Conservation (phyloP, 2,888 invertebrate genomes). For the Liodrosophila aerea region DNA sequence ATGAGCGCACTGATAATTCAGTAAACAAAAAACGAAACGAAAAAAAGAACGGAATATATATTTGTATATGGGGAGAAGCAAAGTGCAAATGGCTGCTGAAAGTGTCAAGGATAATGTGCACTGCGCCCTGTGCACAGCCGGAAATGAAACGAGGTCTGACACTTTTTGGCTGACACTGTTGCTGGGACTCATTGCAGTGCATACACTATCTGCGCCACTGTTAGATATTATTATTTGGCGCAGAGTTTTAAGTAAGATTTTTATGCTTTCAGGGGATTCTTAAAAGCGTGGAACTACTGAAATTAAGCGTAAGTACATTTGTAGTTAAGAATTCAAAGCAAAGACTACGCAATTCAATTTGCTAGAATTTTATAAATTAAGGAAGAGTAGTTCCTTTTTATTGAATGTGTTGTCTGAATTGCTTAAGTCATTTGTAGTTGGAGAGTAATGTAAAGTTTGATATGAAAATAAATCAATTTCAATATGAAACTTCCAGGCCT, state of each 20-base stretch:
- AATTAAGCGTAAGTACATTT: too few relatives aligned
- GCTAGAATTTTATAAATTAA: too few relatives aligned
- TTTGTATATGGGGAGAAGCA: constrained; percentile 38
- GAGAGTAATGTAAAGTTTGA: too few relatives aligned
- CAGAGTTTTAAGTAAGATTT: neutral
- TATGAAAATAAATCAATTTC: too few relatives aligned
- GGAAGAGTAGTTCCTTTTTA: too few relatives aligned
- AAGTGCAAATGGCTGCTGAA: constrained; percentile 49
- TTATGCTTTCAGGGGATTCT: too few relatives aligned
- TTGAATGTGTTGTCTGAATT: too few relatives aligned
- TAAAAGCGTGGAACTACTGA: too few relatives aligned
- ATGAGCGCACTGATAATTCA: constrained; percentile 64
- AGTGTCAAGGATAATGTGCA: constrained; percentile 67
- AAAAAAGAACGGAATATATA: constrained; percentile 19
- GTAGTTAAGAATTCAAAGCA: too few relatives aligned
- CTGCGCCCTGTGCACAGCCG: constrained; percentile 29
- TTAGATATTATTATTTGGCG: neutral
- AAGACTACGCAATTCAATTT: too few relatives aligned
- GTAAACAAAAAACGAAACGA: constrained; percentile 34
- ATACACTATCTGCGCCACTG: constrained; percentile 6
- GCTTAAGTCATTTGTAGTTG: too few relatives aligned
- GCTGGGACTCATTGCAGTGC: constrained; percentile 5
- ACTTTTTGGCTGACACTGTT: constrained; percentile 17
- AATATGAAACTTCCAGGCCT: too few relatives aligned
- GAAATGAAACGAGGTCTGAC: constrained; percentile 32